Evolutionary conservation across 1,140 invertebrate species (phyloP), one percentile per base, ranked within the genome.

Genomic region (Oncopodura yosiiana): DNA sequence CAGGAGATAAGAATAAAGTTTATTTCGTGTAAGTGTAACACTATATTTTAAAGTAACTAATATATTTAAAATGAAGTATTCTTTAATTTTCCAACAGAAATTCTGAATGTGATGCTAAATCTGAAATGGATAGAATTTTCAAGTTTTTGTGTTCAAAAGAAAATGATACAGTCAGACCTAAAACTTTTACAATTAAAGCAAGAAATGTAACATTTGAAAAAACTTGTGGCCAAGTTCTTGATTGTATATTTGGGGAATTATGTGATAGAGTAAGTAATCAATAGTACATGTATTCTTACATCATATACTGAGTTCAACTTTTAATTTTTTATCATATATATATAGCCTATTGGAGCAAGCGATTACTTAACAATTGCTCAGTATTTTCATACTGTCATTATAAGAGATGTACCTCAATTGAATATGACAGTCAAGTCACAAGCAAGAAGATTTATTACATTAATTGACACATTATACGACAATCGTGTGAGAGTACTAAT

Each of bases 381-480:
- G 70, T 81, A 84, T 51, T 99, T 98, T 74, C 91, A 99, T 66
- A 94, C 90, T 26, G 81, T 99, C 30, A 81, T 98, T 46, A 86
- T 99, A 64, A 74, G 89, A 63, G 79, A 96, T 71, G 75, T 98
- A 38, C 94, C 93, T 19, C 78, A 84, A 67, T 70, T 98, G 61
- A 86, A 82, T 65, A 70, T 84, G 16, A 77, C 79, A 62, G 71
- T 80, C 26, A 84, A 86, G 67, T 88, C 87, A 16, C 86, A 90
- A 72, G 81, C 89, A 44, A 78, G 94, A 67, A 74, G 95, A 63
- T 98, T 99, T 70, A 98, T 98, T 52, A 96, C 90, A 3, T 74
- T 99, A 0, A 94, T 99, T 65, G 95, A 99, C 69, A 94, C 92
- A 1, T 74, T 99, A 1, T 99, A 99, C 71, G 94, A 99, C 70